A percentile compares a stretch with the other conserved stretches of the same genome.
These are phyloP conservation scores for Spea hammondii DNA, from an alignment of 2,797 vertebrate genomes.

Conservation along the genomic window DNA sequence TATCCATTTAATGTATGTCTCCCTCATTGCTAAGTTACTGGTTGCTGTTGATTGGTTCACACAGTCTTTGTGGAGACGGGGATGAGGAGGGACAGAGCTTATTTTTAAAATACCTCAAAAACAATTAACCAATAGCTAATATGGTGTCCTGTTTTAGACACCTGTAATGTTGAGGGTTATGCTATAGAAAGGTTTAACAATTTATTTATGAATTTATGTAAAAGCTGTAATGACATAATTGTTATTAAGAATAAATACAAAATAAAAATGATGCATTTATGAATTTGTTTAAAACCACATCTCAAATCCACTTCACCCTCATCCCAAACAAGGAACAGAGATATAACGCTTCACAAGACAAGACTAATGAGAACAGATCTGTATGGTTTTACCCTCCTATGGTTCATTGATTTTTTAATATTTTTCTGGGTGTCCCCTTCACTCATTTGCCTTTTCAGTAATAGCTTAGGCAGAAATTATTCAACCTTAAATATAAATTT, in stretches of 20 bases:
- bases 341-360: constrained; percentile 39
- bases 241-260: constrained; percentile 17
- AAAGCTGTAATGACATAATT: not conserved
- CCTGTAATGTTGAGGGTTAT: no score
- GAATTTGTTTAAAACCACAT: constrained; percentile 28
- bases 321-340: constrained; percentile 42
- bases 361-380: constrained; percentile 45
- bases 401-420: constrained; percentile 50
- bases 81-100: no score
- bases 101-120: no score
- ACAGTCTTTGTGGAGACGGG: no score
- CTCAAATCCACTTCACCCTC: constrained; percentile 35
- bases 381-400: constrained; percentile 36
- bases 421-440: constrained; percentile 38
- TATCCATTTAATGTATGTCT: no score
- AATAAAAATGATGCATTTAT: constrained; percentile 15
- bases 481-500: constrained; percentile 28
- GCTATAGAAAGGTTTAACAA: no score
- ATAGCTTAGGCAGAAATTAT: constrained; percentile 21
- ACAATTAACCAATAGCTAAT: no score
- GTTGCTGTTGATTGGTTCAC: no score
- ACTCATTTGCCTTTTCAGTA: constrained; percentile 34
- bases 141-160: no score
- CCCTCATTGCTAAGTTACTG: no score
- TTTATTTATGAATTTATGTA: not conserved